These are phyloP conservation scores for Apotomis capreana DNA, from an alignment of 2,888 invertebrate species.

Conservation along the genomic window DNA sequence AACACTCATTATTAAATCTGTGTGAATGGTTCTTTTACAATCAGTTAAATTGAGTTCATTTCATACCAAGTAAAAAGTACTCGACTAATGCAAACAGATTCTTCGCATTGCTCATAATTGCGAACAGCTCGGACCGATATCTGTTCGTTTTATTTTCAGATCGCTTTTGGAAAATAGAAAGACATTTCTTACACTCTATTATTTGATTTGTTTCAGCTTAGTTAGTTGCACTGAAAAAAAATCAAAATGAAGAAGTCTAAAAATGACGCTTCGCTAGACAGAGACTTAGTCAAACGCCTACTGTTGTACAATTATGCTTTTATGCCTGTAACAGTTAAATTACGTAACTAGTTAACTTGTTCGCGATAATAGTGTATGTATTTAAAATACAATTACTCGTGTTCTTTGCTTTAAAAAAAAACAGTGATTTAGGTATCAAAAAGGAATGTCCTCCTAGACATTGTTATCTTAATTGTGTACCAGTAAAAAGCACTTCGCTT, in stretches of 20 bases:
- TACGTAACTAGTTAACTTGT: background rate
- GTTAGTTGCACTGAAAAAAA: background rate
- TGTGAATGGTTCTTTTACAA: background rate
- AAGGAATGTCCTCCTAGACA: conserved; percentile 27
- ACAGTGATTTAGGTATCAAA: conserved; percentile 13
- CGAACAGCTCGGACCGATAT: background rate
- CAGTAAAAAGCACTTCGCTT: conserved; percentile 9
- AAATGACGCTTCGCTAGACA: too few species aligned
- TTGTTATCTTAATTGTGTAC: conserved; percentile 32
- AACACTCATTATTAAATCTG: too few species aligned
- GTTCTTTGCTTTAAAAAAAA: conserved; percentile 1
- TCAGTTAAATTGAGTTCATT: background rate
- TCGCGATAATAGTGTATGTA: conserved; percentile 8
- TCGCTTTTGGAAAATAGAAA: conserved; percentile 15
- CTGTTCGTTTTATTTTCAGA: conserved; percentile 10
- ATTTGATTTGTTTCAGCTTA: background rate
- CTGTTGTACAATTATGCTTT: background rate
- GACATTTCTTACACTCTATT: conserved; percentile 11
- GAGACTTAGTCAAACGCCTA: too few species aligned
- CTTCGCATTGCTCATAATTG: conserved; percentile 12
- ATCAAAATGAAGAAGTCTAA: too few species aligned
- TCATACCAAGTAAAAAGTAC: conserved; percentile 5
- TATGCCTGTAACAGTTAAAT: background rate
- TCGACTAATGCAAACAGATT: conserved; percentile 8
- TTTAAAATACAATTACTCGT: conserved; percentile 28